Evolutionary conservation across 2,113 vertebrate genomes (phyloP).

Genomic region (Glaucomys volans): DNA sequence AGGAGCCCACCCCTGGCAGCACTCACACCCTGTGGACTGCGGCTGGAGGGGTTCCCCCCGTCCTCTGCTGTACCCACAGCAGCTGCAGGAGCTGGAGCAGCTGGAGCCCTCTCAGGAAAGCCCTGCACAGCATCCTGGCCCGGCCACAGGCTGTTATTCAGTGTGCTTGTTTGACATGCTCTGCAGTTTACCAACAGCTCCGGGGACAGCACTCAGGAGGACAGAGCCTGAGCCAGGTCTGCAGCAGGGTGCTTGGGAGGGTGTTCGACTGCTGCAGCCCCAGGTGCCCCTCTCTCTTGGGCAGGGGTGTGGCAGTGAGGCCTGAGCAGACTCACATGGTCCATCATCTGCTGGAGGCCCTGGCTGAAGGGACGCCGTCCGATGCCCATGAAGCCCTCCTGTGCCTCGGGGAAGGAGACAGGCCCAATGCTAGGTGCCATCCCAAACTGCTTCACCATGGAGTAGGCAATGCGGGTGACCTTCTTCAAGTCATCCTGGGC

Average conservation of each 20-base stretch:
- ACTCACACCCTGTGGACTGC: not conserved
- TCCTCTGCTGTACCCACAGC: too few species aligned
- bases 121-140: not conserved
- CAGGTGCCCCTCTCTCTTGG: not conserved
- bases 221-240: not conserved
- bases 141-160: too few species aligned
- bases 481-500: constrained; percentile 97
- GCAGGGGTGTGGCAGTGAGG: not conserved
- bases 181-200: too few species aligned
- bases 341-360: constrained; percentile 97
- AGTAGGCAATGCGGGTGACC: constrained; percentile 96
- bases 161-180: not conserved
- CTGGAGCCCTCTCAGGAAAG: too few species aligned
- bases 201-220: not conserved
- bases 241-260: not conserved
- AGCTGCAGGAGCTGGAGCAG: too few species aligned
- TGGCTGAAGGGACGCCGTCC: constrained; percentile 97
- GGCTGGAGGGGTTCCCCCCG: not conserved
- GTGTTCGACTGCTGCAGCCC: not conserved
- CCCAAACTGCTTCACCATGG: constrained; percentile 98
- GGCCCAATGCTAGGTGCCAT: constrained; percentile 94
- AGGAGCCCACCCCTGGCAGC: not conserved
- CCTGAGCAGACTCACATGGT: constrained; percentile 89
- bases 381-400: constrained; percentile 85
- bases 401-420: constrained; percentile 93